Evolutionary conservation across 2,797 vertebrate genomes (phyloP), one percentile per base, ranked within the genome.

Genomic region (Acanthopagrus latus): DNA sequence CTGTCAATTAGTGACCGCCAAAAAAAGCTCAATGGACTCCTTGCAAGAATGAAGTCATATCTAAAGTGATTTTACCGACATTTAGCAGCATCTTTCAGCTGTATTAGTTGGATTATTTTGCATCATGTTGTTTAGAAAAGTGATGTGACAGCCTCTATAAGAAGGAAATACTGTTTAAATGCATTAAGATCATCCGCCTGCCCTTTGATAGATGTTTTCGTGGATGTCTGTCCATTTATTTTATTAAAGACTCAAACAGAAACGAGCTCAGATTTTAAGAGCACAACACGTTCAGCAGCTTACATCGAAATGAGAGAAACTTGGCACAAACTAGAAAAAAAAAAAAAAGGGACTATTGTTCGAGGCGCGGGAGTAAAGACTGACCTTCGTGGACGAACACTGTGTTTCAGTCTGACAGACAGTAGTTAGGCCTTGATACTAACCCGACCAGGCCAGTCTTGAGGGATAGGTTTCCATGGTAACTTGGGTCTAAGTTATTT

Each of bases 21-120:
- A 33, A 33, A 64, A 72, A 62, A 78, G 51, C 20, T 71, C 68
- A 55, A 4, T 56, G 33, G 17, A 56, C 7, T 25, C n/a, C 9
- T 38, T 38, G 38, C 38, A 38, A 38, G 38, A 38, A 8, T 38
- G 38, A 38, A 38, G 38, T 38, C 9, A 10, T 38, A 38, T 10
- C 38, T 10, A 16, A 13, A 62, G 10, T 38, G 8, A 38, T 38
- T 38, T 38, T 38, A 38, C 9, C 2, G 8, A 38, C 38, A 8
- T 38, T 38, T 38, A 38, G 9, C 8, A 9, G 9, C 9, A 38
- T 38, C 38, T 38, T 9, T 38, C 38, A 38, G 38, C 38, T 10
- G 38, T 17, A 5, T 62, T 7, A n/a, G 2, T 17, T 16, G 38
- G 3, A 25, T 12, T 12, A 20, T 6, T 3, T 7, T 21, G 21